phyloP scores from a whole-genome alignment of 2,797 vertebrate species.

The Gymnothorax reevesii region DNA sequence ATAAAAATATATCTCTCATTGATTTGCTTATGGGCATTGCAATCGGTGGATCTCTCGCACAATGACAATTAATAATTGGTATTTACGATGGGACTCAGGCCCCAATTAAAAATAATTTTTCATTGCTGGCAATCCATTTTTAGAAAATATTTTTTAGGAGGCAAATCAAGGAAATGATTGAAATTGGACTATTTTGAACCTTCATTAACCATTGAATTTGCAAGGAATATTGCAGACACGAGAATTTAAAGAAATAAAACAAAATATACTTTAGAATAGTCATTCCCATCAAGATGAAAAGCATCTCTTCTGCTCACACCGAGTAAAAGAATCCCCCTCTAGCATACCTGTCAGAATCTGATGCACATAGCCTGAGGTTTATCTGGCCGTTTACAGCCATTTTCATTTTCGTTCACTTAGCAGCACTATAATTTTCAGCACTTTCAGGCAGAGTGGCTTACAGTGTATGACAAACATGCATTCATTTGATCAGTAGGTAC shows the following conservation, averaged over 20 bases:
- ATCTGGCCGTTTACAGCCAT: background rate
- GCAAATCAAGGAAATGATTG: no score
- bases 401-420: background rate
- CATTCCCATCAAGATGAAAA: background rate
- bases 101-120: background rate
- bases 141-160: background rate
- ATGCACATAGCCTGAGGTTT: background rate
- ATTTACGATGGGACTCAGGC: background rate
- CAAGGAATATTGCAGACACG: background rate
- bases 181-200: background rate
- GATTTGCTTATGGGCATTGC: background rate
- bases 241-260: background rate
- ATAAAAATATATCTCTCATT: background rate
- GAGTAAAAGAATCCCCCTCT: background rate
- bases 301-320: background rate
- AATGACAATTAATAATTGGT: background rate
- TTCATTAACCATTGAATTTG: background rate
- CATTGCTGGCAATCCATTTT: background rate
- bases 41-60: background rate
- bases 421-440: background rate
- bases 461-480: background rate
- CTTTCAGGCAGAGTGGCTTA: background rate
- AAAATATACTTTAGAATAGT: background rate
- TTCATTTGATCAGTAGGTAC: background rate
- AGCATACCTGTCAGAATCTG: background rate